phyloP scores from a whole-genome alignment of 1,140 invertebrate species.

The Drosophila repletoides region DNA sequence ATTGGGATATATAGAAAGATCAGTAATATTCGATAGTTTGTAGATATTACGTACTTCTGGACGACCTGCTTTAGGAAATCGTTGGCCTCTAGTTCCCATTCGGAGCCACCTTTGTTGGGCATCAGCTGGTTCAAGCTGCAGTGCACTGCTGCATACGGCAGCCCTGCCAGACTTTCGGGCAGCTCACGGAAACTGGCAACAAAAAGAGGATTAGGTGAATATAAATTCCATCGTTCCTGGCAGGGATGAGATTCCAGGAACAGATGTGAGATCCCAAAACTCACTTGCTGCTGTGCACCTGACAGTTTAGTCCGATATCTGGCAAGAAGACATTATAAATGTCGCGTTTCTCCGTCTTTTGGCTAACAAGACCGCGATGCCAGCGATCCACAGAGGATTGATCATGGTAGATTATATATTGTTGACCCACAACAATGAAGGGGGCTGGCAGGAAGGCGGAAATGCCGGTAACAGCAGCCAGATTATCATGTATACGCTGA shows the following conservation, averaged over 20 bases:
- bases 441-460: background rate
- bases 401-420: slow-evolving; percentile 27
- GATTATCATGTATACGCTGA: slow-evolving; percentile 12
- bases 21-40: background rate
- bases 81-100: slow-evolving; percentile 49
- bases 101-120: slow-evolving; percentile 16
- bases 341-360: slow-evolving; percentile 18
- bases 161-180: slow-evolving; percentile 5
- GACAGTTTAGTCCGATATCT: slow-evolving; percentile 26
- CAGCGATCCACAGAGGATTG: slow-evolving; percentile 10
- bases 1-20: background rate
- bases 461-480: slow-evolving; percentile 2
- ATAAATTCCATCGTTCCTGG: background rate
- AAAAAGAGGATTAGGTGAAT: background rate
- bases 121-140: slow-evolving; percentile 57
- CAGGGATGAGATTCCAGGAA: background rate
- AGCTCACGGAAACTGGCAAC: slow-evolving; percentile 59
- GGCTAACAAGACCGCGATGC: slow-evolving; percentile 41
- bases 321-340: slow-evolving; percentile 51
- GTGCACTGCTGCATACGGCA: slow-evolving; percentile 55
- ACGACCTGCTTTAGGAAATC: slow-evolving; percentile 51
- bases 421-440: slow-evolving; percentile 37
- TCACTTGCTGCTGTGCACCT: slow-evolving; percentile 27
- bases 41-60: slow-evolving; percentile 38
- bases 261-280: background rate